phyloP scores from a whole-genome alignment of 1,140 invertebrate genomes.

The Pogonognathellus flavescens region DNA sequence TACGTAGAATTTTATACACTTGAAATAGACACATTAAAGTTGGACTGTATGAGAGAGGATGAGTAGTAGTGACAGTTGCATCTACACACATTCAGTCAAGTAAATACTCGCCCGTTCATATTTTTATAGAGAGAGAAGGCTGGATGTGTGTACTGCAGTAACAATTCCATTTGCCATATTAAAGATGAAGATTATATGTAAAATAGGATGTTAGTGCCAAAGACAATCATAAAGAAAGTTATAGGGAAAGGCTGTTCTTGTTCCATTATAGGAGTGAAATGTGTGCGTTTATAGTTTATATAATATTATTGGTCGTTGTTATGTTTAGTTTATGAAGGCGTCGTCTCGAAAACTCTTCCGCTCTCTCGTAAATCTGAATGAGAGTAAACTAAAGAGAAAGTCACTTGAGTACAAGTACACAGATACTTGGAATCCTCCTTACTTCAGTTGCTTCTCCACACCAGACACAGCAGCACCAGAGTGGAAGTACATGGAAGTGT shows the following conservation, averaged over 20 bases:
- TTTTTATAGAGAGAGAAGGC: too few relatives aligned
- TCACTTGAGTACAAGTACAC: background rate
- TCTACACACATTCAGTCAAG: too few relatives aligned
- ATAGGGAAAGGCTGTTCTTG: background rate
- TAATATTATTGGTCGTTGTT: slow-evolving; percentile 28
- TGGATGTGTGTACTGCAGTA: background rate
- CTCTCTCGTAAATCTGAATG: slow-evolving; percentile 34
- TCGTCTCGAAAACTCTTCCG: slow-evolving; percentile 27
- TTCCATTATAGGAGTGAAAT: background rate
- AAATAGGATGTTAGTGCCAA: slow-evolving; percentile 4
- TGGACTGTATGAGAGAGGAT: background rate
- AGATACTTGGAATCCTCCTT: background rate
- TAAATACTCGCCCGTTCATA: too few relatives aligned
- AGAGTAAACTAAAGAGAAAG: slow-evolving; percentile 4
- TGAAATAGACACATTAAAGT: background rate
- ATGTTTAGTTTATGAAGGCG: slow-evolving; percentile 47
- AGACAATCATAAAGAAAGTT: background rate
- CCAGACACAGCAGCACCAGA: background rate
- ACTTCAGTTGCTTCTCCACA: background rate
- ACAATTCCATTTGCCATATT: slow-evolving; percentile 8
- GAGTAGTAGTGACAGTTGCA: background rate
- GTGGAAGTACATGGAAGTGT: background rate
- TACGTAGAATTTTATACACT: background rate
- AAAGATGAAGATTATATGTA: slow-evolving; percentile 8
- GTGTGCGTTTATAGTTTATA: slow-evolving; percentile 10